Evolutionary conservation across 2,113 vertebrate species (phyloP).

Genomic region (Urocitellus parryii): DNA sequence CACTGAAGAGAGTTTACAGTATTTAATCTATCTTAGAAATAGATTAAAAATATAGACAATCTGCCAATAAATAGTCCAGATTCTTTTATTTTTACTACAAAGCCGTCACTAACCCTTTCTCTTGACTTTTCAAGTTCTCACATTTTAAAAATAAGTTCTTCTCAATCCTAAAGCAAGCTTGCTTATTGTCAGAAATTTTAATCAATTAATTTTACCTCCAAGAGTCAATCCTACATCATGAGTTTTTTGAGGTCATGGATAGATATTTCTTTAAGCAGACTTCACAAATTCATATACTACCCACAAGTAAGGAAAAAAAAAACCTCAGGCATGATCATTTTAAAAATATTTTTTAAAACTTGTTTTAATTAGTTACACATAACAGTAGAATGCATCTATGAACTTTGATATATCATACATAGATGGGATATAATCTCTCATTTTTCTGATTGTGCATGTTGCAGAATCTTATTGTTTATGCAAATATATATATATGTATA

Average conservation of each 20-base stretch:
- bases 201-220: not conserved
- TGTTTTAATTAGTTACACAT: too few relatives aligned
- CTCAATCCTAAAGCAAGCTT: not conserved
- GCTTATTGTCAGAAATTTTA: not conserved
- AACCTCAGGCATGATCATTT: not conserved
- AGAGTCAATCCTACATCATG: not conserved
- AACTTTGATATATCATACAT: too few relatives aligned
- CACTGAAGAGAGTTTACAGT: not conserved
- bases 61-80: not conserved
- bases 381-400: too few relatives aligned
- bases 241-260: not conserved
- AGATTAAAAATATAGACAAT: not conserved
- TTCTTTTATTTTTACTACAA: conserved; percentile 19
- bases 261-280: not conserved
- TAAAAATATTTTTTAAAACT: too few relatives aligned
- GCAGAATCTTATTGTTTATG: too few relatives aligned
- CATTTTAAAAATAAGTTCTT: conserved; percentile 51
- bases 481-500: too few relatives aligned
- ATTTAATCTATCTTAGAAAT: not conserved
- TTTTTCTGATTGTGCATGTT: too few relatives aligned
- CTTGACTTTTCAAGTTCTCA: not conserved
- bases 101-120: not conserved
- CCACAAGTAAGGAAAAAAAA: not conserved
- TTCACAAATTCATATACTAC: not conserved
- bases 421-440: too few relatives aligned